A percentile compares a stretch with the other conserved stretches of the same genome.
These are phyloP conservation scores for Epinotia ramella DNA, from an alignment of 2,888 invertebrate genomes.

Conservation along the genomic window DNA sequence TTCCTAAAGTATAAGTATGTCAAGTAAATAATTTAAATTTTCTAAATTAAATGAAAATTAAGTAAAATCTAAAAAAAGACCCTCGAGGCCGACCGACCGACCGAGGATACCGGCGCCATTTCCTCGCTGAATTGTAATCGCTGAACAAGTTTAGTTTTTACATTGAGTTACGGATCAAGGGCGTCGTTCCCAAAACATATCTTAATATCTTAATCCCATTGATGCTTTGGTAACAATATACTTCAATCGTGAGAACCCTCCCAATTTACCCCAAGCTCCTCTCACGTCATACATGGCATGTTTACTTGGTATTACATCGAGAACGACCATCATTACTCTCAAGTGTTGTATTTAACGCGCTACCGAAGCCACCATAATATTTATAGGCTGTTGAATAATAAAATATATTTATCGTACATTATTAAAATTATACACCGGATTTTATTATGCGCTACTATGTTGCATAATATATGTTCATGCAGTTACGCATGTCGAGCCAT, in stretches of 20 bases:
- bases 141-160: no score
- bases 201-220: no score
- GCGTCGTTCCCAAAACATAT: no score
- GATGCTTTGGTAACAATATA: background rate
- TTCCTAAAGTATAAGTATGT: no score
- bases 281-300: slow-evolving; percentile 30
- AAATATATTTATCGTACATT: slow-evolving; percentile 51
- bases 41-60: no score
- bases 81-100: no score
- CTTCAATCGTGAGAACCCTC: background rate
- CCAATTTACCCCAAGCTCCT: slow-evolving; percentile 15
- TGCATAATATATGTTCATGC: slow-evolving; percentile 27
- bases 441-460: slow-evolving; percentile 42
- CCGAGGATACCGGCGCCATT: no score
- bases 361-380: slow-evolving; percentile 54
- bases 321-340: slow-evolving; percentile 51
- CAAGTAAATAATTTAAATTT: no score
- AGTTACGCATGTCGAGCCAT: slow-evolving; percentile 14
- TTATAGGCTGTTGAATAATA: slow-evolving; percentile 56
- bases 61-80: no score
- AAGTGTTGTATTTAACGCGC: slow-evolving; percentile 52
- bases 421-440: slow-evolving; percentile 39
- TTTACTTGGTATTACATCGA: slow-evolving; percentile 43
- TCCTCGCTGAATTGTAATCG: no score
- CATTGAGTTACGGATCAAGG: no score